Base-by-base conservation (phyloP, 2,113 vertebrate genomes). In the Rhea americana region DNA sequence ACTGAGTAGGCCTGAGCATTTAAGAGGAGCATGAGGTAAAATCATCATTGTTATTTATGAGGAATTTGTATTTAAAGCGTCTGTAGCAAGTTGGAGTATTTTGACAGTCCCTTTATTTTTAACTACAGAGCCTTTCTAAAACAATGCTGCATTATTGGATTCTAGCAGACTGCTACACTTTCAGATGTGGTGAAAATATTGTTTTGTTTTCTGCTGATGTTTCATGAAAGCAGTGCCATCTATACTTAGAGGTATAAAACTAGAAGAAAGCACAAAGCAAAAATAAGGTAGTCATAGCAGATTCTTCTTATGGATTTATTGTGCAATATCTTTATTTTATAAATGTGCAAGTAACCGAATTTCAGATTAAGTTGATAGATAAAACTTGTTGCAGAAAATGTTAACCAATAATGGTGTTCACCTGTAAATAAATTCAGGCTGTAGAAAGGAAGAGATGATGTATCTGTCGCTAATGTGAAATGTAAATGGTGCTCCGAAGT, bases 11-110 rank as follows among this genome's bases (percentile, higher is more conserved):
- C 37, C 51, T 62, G 55, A 66, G 32, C 6, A 4, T 43, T 11
- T 2, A 1, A 55, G 82, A 70, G 58, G 59, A 91, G 9, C 19
- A 5, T 13, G 21, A 41, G 13, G 35, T 86, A 39, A 76, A 77
- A 47, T 65, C 62, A 50, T 87, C 24, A 12, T 82, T 2, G 0
- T 58, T 87, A 45, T 56, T 90, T 67, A 7, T 43, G 45, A 51
- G 81, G 24, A 77, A 41, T 74, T 74, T 39, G 13, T 41, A 12
- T 77, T 66, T 93, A n/a, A 92, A 85, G 51, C 87, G 45, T 35
- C 19, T 68, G 3, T 18, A 58, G 25, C 22, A n/a, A 78, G 4
- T 43, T n/a, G 28, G 83, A 86, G 19, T 92, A 56, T 28, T 72
- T 21, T 48, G 45, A 5, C 17, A 58, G 50, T 16, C 11, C 18